Evolutionary conservation across 2,888 invertebrate species (phyloP), one percentile per base, ranked within the genome.

Genomic region (Tuta absoluta): DNA sequence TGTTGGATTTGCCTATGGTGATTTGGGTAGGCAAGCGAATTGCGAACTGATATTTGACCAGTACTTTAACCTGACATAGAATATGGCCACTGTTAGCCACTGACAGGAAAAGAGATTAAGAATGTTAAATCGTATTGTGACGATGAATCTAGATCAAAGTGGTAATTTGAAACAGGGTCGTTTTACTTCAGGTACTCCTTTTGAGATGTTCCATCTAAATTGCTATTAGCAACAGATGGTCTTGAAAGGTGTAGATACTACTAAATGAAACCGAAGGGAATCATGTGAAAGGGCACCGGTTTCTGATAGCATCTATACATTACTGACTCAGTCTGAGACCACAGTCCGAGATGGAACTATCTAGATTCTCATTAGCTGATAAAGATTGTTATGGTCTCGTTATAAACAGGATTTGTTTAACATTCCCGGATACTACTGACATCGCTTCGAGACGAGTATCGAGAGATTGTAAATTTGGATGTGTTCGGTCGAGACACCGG

Each of bases 281-380:
- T 10, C n/a, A 53, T 28, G 53, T 53, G 53, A 53, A 53, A 53
- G 53, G 28, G 53, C 53, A 24, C 23, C 53, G 28, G 53, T 33
- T 17, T 17, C 7, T 24, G 56, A 56, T 56, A 56, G 4, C 17
- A 56, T 56, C 56, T 56, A n/a, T 17, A 56, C 56, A 56, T 24
- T n/a, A 53, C 21, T 51, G 23, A n/a, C 33, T 53, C 12, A 12
- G 23, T 19, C 17, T 24, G 28, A 1, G 33, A n/a, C 33, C 8
- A 24, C 7, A 56, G 17, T n/a, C 33, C 56, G 11, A 33, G 56
- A 33, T 45, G 38, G 23, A 60, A 41, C 33, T n/a, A 45, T 41
- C 60, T 60, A 60, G 60, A 60, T 60, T 24, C 60, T 60, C 60
- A 60, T 60, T 60, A 60, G 38, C n/a, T 45, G 45, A 45, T 45